A percentile compares a stretch with the other conserved stretches of the same genome.
Conservation (phyloP, 1,140 invertebrate genomes). For the Papilio polytes region DNA sequence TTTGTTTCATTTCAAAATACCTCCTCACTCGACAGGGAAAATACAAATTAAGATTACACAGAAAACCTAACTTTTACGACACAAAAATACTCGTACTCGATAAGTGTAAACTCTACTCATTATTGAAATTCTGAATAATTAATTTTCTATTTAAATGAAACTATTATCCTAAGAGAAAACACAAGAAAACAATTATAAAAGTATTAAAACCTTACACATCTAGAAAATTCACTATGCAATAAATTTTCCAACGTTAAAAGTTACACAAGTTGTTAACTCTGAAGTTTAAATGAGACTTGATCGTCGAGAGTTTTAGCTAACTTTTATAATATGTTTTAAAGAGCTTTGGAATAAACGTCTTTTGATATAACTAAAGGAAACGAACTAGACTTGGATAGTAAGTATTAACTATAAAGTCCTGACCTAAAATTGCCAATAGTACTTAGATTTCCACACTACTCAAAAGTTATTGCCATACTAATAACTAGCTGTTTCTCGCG, state of each 20-base stretch:
- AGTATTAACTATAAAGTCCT: not conserved
- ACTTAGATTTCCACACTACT: not conserved
- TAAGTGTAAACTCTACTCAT: too few species aligned
- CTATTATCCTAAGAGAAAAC: too few species aligned
- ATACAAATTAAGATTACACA: too few species aligned
- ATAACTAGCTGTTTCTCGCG: too few species aligned
- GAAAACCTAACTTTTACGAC: too few species aligned
- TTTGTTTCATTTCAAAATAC: not conserved
- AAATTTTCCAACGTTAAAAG: not conserved
- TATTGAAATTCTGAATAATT: too few species aligned
- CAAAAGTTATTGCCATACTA: too few species aligned
- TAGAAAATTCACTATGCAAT: not conserved
- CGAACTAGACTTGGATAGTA: not conserved
- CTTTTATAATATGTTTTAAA: slow-evolving; percentile 9
- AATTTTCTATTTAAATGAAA: too few species aligned
- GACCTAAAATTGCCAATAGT: not conserved
- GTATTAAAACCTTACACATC: not conserved
- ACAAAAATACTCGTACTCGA: too few species aligned
- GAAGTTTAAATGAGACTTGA: slow-evolving; percentile 12
- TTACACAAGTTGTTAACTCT: not conserved
- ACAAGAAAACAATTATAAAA: not conserved
- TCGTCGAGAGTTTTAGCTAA: not conserved
- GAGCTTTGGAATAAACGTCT: not conserved
- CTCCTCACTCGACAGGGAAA: not conserved
- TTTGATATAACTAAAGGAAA: not conserved